These are phyloP conservation scores for Pterobdella sp. DNA, from an alignment of 2,888 invertebrate species.

Conservation along the genomic window DNA sequence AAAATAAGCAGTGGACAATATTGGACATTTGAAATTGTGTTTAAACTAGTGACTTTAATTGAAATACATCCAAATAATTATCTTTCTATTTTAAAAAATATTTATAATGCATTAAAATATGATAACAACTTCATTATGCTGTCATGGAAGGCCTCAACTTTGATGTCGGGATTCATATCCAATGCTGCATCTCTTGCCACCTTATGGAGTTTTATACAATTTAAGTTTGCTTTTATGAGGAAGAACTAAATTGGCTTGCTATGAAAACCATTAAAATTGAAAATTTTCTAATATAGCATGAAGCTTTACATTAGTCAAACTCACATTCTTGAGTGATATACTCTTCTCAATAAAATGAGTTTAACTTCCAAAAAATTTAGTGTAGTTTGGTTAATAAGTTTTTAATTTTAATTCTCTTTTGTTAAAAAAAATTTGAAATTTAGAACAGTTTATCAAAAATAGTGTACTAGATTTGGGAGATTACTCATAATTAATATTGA, in stretches of 20 bases:
- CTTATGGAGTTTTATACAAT: constrained; percentile 43
- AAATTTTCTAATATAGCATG: not conserved
- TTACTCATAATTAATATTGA: constrained; percentile 17
- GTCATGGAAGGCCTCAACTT: constrained; percentile 82
- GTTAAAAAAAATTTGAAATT: no score
- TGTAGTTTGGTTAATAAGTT: no score
- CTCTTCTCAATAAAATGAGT: no score
- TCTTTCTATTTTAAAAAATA: not conserved
- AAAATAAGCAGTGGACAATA: not conserved
- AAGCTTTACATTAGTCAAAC: not conserved
- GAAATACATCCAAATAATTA: not conserved
- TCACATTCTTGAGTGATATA: no score
- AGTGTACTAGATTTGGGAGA: no score
- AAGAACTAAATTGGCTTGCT: no score
- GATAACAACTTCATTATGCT: constrained; percentile 72
- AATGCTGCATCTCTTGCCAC: constrained; percentile 83
- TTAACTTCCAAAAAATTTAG: no score
- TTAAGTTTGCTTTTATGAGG: not conserved
- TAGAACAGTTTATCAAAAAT: no score
- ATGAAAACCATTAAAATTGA: not conserved
- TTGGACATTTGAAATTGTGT: no score
- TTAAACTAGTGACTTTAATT: no score
- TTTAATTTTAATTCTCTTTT: not conserved
- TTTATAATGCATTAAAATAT: constrained; percentile 4
- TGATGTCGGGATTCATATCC: constrained; percentile 76